Evolutionary conservation across 2,888 invertebrate species (phyloP), one percentile per base, ranked within the genome.

Genomic region (Coronaproctus castanopsis): DNA sequence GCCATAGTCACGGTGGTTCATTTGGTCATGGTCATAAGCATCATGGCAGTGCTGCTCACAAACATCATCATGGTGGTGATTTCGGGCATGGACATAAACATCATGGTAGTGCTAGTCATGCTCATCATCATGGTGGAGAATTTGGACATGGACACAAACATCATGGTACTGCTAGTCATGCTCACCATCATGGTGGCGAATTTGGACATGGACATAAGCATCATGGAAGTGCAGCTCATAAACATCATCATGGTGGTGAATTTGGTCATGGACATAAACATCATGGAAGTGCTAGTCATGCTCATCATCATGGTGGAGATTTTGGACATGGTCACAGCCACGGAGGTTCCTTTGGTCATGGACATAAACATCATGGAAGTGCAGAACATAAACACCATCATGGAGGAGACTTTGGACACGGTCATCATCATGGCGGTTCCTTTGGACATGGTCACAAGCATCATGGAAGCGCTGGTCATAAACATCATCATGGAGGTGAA

Each of bases 1-100:
- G 82, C 20, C 83, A 82, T 1, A 78, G 78, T 67, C 77, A 78
- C 65, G 76, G 81, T 54, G 62, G 62, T 18, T 10, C 54, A 5
- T 61, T 61, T 51, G 62, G 59, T 0, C 64, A 64, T 56, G 65
- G 65, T 18, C 66, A 66, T 36, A 24, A 59, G 20, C 62, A 62
- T 52, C 57, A 57, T 24, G 62, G 62, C 23, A 62, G 53, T n/a
- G 59, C 59, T 18, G 54, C 23, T 10, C 64, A 64, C 48, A 59
- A 51, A 19, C 64, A 64, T 56, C 57, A 62, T 24, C 63, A 63
- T 36, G 53, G 51, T 21, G 63, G 63, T 10, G 57, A 61, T 1
- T 57, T 57, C 54, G 61, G 58, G 3, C 63, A 63, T 36, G 60
- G 59, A 50, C 63, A 64, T 24, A 24, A 63, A 2, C 64, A 64